Conservation (phyloP, 2,113 vertebrate genomes). For the Eptesicus fuscus region DNA sequence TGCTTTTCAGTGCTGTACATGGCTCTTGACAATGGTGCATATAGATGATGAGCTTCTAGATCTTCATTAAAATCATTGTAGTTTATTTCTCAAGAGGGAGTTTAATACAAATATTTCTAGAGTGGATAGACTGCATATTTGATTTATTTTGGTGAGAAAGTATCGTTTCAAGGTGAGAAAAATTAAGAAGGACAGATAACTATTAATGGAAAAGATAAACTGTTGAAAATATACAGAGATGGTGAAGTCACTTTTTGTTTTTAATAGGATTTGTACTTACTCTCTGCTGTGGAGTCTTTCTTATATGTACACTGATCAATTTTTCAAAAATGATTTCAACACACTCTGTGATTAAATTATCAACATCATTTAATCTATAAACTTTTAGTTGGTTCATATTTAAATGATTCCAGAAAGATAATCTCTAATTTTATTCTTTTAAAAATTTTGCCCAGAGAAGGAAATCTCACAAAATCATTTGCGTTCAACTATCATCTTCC, state of each 20-base stretch:
- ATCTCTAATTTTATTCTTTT: neutral
- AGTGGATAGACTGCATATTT: neutral
- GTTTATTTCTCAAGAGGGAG: constrained; percentile 39
- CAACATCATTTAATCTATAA: constrained; percentile 41
- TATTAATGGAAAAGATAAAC: neutral
- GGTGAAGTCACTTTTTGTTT: constrained; percentile 45
- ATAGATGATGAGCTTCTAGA: neutral
- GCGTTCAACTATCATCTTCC: neutral
- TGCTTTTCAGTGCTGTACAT: neutral
- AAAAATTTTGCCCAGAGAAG: neutral
- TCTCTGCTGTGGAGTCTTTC: neutral
- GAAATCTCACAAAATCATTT: neutral
- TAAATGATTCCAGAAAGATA: neutral
- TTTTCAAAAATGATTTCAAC: neutral
- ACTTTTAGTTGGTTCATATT: neutral
- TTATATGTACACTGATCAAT: neutral
- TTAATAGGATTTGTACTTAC: neutral
- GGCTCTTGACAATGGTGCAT: neutral
- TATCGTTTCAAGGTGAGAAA: constrained; percentile 48
- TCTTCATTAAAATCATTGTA: neutral
- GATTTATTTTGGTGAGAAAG: constrained; percentile 40
- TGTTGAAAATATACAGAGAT: constrained; percentile 5
- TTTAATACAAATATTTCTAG: neutral
- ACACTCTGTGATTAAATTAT: neutral
- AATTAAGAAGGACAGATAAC: constrained; percentile 39